A percentile compares a stretch with the other conserved stretches of the same genome.
Evolutionary conservation across 2,113 vertebrate species (phyloP).

Genomic region (Struthidea cinerea): DNA sequence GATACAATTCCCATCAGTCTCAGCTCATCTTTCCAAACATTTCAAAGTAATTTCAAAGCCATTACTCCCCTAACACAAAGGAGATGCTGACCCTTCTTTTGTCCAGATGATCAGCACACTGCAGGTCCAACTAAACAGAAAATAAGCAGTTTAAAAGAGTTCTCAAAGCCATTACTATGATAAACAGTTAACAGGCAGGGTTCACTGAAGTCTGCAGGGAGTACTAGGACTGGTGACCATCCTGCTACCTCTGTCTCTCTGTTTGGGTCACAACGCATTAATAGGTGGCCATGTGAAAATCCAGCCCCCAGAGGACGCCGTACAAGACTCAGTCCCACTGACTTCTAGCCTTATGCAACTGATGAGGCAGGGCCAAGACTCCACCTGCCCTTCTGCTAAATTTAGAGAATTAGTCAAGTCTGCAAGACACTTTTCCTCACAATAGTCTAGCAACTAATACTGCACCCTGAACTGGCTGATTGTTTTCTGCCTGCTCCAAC

Average conservation of each 20-base stretch:
- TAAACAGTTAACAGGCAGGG: not conserved
- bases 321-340: not conserved
- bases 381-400: not conserved
- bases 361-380: not conserved
- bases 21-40: not conserved
- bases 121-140: not conserved
- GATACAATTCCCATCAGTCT: not conserved
- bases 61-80: not conserved
- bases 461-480: not conserved
- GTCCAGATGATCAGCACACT: not conserved
- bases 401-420: not conserved
- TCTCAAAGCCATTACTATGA: not conserved
- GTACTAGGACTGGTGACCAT: not conserved
- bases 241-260: not conserved
- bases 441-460: not conserved
- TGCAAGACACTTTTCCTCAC: not conserved
- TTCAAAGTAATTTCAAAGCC: not conserved
- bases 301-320: not conserved
- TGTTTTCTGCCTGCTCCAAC: not conserved
- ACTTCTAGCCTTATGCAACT: not conserved
- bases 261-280: not conserved
- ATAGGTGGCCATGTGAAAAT: not conserved
- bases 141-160: not conserved
- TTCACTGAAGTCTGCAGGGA: not conserved
- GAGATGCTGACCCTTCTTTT: not conserved